Evolutionary conservation across 2,113 vertebrate species (phyloP).

Genomic region (Scopus umbretta): DNA sequence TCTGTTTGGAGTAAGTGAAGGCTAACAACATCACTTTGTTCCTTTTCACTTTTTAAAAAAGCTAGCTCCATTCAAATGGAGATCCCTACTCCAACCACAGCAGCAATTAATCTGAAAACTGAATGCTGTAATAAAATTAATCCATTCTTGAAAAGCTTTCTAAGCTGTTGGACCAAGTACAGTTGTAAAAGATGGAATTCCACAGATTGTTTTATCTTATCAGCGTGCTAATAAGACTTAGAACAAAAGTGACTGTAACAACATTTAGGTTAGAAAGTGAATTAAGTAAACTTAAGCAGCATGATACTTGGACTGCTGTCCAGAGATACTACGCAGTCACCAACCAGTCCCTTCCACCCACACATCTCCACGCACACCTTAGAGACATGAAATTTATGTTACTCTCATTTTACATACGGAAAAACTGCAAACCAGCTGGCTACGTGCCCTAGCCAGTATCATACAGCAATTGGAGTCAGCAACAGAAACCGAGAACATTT

Average conservation of each 20-base stretch:
- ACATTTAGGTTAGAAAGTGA: background rate
- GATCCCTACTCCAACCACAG: background rate
- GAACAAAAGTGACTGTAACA: background rate
- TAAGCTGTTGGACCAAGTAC: background rate
- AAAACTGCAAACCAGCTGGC: background rate
- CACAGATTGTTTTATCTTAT: background rate
- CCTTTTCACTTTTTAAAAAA: background rate
- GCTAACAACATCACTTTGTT: background rate
- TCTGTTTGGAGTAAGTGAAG: background rate
- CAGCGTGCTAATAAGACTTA: background rate
- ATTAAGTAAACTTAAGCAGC: background rate
- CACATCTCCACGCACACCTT: rapidly evolving
- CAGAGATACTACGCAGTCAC: background rate
- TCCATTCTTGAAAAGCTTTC: background rate
- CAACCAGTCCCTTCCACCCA: background rate
- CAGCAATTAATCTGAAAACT: background rate
- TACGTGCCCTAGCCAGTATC: rapidly evolving
- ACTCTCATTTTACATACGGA: background rate
- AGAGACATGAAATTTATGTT: background rate
- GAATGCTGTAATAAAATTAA: background rate
- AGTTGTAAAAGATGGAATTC: background rate
- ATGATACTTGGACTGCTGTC: background rate
- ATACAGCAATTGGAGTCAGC: rapidly evolving
- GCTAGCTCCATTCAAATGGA: rapidly evolving
- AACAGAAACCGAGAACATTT: background rate